Evolutionary conservation across 1,140 invertebrate species (phyloP).

Genomic region (Musca vetustissima): DNA sequence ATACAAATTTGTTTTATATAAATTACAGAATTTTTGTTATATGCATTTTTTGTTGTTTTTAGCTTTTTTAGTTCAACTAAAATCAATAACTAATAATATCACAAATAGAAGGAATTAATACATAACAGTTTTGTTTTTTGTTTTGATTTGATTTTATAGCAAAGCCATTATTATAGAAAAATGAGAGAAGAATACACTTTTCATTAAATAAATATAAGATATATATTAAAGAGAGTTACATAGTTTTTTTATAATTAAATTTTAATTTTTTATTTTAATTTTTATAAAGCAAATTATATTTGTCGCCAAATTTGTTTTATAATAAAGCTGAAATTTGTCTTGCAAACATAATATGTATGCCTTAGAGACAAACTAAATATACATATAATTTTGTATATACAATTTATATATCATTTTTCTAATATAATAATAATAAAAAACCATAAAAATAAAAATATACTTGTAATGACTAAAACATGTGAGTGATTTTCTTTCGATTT

Average conservation of each 20-base stretch:
- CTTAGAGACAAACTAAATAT: neutral
- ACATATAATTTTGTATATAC: neutral
- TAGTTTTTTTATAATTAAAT: too few relatives aligned
- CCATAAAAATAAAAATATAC: slow-evolving; percentile 11
- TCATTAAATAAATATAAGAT: slow-evolving; percentile 1
- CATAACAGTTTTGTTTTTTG: slow-evolving; percentile 1
- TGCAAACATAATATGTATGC: too few relatives aligned
- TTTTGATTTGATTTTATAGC: neutral
- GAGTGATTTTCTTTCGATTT: neutral
- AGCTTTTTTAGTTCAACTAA: slow-evolving; percentile 4
- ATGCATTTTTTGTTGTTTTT: too few relatives aligned
- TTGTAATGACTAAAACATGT: slow-evolving; percentile 18
- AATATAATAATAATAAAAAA: neutral
- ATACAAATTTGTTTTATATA: too few relatives aligned
- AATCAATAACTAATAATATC: slow-evolving; percentile 22
- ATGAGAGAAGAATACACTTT: too few relatives aligned
- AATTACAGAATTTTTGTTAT: too few relatives aligned
- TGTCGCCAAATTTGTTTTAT: neutral
- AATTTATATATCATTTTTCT: slow-evolving; percentile 8
- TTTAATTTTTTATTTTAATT: too few relatives aligned
- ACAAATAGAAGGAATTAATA: slow-evolving; percentile 20
- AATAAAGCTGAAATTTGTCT: neutral
- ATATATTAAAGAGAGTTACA: neutral
- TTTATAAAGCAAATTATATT: neutral
- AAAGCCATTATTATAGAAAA: neutral